Conservation (phyloP, 2,888 invertebrate genomes). For the Hypomecis punctinalis region DNA sequence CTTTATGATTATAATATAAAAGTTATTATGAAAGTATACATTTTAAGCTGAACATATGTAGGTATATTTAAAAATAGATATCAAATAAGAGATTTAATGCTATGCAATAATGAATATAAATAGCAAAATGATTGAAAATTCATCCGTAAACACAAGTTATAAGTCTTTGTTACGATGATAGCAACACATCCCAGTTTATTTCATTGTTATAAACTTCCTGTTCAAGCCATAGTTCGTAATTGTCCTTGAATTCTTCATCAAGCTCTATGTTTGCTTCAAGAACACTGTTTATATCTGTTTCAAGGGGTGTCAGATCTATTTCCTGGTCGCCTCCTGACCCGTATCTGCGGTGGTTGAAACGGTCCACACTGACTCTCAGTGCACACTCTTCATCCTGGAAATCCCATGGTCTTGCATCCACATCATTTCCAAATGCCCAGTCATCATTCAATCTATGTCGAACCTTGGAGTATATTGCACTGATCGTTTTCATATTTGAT, state of each 20-base stretch:
- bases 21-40: not conserved
- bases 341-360: slow-evolving; percentile 97
- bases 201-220: slow-evolving; percentile 97
- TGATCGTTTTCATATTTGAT: slow-evolving; percentile 99
- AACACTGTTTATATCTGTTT: slow-evolving; percentile 93
- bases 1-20: too few species aligned
- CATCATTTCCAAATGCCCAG: slow-evolving; percentile 99
- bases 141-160: slow-evolving; percentile 39
- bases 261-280: slow-evolving; percentile 92
- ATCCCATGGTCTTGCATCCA: slow-evolving; percentile 99
- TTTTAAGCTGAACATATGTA: slow-evolving; percentile 13
- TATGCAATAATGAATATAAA: slow-evolving; percentile 47
- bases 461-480: slow-evolving; percentile 99
- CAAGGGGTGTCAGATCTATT: slow-evolving; percentile 87
- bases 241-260: slow-evolving; percentile 96
- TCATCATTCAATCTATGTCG: slow-evolving; percentile 98
- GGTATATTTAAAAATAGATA: slow-evolving; percentile 37
- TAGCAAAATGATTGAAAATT: slow-evolving; percentile 55
- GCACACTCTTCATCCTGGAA: slow-evolving; percentile 99
- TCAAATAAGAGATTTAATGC: slow-evolving; percentile 40
- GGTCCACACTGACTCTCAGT: slow-evolving; percentile 96
- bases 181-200: slow-evolving; percentile 90
- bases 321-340: slow-evolving; percentile 83
- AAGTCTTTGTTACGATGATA: slow-evolving; percentile 59
- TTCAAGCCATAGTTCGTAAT: slow-evolving; percentile 98